Evolutionary conservation across 2,888 invertebrate species (phyloP).

Genomic region (Ochlodes sylvanus): DNA sequence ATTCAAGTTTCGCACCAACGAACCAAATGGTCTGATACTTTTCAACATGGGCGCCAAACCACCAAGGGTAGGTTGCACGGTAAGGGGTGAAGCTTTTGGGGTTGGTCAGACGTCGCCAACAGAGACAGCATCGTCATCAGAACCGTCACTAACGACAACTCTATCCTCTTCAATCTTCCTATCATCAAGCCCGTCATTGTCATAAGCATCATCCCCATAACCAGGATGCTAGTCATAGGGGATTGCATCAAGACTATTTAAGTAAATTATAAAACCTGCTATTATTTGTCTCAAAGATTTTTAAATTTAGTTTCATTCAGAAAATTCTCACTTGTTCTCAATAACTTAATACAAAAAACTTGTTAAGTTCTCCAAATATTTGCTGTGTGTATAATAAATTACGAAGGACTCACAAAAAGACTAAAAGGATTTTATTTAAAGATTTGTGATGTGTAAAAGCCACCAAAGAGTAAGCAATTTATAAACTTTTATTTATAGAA

Average conservation of each 20-base stretch:
- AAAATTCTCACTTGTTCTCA: background rate
- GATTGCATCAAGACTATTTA: constrained; percentile 36
- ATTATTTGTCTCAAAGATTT: background rate
- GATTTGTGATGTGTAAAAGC: constrained; percentile 26
- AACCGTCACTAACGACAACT: constrained; percentile 36
- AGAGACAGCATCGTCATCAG: constrained; percentile 55
- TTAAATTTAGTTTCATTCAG: background rate
- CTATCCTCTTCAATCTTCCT: constrained; percentile 38
- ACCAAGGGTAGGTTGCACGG: constrained; percentile 89
- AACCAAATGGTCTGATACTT: constrained; percentile 96
- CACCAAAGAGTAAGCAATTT: too few relatives aligned
- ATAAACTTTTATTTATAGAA: too few relatives aligned
- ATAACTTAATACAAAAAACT: constrained; percentile 20
- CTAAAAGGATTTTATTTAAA: constrained; percentile 12
- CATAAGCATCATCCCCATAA: constrained; percentile 37
- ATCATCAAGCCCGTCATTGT: constrained; percentile 33
- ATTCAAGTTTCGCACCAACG: constrained; percentile 97
- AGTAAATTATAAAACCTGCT: too few relatives aligned
- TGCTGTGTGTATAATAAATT: constrained; percentile 36
- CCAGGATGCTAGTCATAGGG: constrained; percentile 32
- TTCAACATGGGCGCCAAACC: constrained; percentile 94
- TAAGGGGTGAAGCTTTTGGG: constrained; percentile 85
- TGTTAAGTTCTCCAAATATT: constrained; percentile 37
- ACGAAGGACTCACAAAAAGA: background rate
- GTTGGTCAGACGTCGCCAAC: constrained; percentile 62